Conservation (phyloP, 2,113 vertebrate species). For the Donacobius atricapilla region DNA sequence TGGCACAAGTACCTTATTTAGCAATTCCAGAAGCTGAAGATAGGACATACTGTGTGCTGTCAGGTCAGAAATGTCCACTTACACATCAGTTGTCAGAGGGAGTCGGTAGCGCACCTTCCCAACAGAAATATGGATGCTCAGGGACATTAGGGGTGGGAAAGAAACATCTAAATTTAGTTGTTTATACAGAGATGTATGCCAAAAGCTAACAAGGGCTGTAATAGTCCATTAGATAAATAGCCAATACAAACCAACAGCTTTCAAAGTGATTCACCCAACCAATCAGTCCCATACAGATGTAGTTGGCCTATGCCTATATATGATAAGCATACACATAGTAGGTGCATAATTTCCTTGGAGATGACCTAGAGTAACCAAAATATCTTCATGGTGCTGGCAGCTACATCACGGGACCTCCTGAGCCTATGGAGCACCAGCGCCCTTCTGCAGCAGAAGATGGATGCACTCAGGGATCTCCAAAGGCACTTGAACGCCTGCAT, state of each 20-base stretch:
- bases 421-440: not conserved
- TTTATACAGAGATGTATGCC: not conserved
- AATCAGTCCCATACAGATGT: not conserved
- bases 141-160: not conserved
- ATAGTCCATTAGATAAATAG: not conserved
- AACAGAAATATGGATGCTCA: not conserved
- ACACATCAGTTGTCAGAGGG: not conserved
- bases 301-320: not conserved
- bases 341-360: not conserved
- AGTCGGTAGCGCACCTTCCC: not conserved
- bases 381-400: not conserved
- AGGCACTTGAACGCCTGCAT: not conserved
- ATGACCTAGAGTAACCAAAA: not conserved
- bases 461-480: not conserved
- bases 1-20: not conserved
- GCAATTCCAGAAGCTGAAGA: not conserved
- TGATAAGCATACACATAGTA: not conserved
- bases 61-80: not conserved
- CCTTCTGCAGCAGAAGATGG: not conserved
- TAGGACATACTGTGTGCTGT: not conserved
- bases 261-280: not conserved
- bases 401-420: fast-evolving
- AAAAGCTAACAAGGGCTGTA: not conserved
- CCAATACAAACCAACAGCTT: not conserved
- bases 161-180: not conserved